Evolutionary conservation across 2,888 invertebrate genomes (phyloP), one percentile per base, ranked within the genome.

Genomic region (Eupithecia tripunctaria): DNA sequence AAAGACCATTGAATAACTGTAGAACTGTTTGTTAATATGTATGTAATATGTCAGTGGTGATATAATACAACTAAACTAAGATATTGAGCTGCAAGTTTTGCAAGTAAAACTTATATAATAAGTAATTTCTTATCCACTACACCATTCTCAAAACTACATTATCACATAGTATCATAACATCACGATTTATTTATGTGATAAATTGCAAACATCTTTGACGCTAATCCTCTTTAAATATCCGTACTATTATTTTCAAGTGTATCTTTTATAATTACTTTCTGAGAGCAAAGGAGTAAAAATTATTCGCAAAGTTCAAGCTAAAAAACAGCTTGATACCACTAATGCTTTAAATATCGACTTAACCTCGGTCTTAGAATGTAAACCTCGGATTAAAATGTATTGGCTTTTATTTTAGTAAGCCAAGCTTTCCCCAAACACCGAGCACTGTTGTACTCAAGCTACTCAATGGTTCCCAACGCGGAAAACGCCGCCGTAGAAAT

Each of bases 401-500:
- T 21, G 8, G 51, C 12, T 56, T 56, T 56, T 14, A 56, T 56
- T 32, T 56, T 56, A 25, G 51, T 12, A 25, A 12, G 6, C 32
- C 36, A 36, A 7, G 36, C 12, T 63, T 63, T 63, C 62, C 25
- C 21, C 36, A 62, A 32, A 14, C 62, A 32, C n/a, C 62, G 36
- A 32, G 10, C 36, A 36, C 12, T n/a, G 59, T 51, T 51, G 25
- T 25, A 60, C 29, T 60, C 60, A 10, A 36, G 67, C 63, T 67
- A 47, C 63, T 73, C 68, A 68, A 70, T 70, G 38, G n/a, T 25
- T 64, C 60, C 63, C 51, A 69, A 76, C 66, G 67, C 70, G 78
- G 78, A 77, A 78, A 77, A 72, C 66, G 41, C 65, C 66, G 41
- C 62, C 70, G 56, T 62, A 67, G 72, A 75, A 78, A 77, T 75